Base-by-base conservation (phyloP, 2,113 vertebrate genomes). In the Symphodus melops region DNA sequence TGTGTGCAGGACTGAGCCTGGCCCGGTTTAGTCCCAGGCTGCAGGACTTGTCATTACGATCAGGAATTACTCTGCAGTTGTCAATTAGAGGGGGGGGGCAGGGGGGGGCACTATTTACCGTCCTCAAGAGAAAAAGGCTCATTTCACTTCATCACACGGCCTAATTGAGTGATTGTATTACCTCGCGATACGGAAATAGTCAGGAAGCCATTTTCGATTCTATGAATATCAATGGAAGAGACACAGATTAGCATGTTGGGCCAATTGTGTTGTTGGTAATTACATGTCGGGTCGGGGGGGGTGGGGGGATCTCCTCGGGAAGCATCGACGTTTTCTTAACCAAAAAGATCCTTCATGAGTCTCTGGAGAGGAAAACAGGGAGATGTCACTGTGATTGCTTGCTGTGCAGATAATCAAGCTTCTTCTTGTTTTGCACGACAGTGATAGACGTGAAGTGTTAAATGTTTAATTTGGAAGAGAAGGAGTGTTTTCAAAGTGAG, bases 111-210 rank as follows among this genome's bases (percentile, higher is more conserved):
- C 81, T 89, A 79, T 90, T 89, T 89, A 88, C 83, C 68, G 17
- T 86, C 84, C 90, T 90, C 88, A 16, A 81, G 90, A 91, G 90
- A 92, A 89, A 91, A 91, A 25, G 79, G 68, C 85, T 89, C 84
- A 92, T 89, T 93, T 92, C 82, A 85, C 88, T 91, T 90, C 91
- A 92, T 89, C 91, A 88, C 86, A 69, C 88, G 73, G 75, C 39
- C 70, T 92, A 92, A 93, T 91, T 90, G 88, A 89, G 75, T 83
- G 85, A 89, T 87, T 87, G 86, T 89, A 81, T 91, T 91, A 86
- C 84, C 60, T 46, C 41, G 82, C 82, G 57, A 77, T 56, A 53
- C 57, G 79, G 87, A 91, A 90, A 89, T 80, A 74, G 86, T 72
- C 78, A 78, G 79, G 79, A 89, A 88, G 55, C 64, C 68, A 64